Conservation (phyloP, 2,888 invertebrate species). For the Himalopsyche anomala region DNA sequence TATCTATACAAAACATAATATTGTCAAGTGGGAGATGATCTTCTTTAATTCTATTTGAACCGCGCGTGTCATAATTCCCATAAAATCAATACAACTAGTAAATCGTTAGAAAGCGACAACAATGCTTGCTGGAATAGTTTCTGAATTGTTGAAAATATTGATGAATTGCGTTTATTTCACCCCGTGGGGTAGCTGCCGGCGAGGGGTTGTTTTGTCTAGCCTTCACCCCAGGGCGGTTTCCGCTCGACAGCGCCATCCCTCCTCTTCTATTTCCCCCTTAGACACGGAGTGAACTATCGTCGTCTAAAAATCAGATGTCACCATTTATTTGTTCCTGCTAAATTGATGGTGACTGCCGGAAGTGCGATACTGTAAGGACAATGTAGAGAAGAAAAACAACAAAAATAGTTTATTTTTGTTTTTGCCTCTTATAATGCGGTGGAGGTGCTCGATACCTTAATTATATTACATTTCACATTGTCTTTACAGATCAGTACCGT, state of each 20-base stretch:
- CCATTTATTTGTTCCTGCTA: neutral
- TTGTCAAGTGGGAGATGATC: too few species aligned
- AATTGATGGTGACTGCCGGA: neutral
- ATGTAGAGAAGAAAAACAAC: neutral
- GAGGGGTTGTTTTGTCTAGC: constrained; percentile 47
- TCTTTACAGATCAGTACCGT: too few species aligned
- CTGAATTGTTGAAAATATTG: constrained; percentile 61
- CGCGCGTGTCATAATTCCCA: neutral
- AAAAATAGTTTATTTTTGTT: too few species aligned
- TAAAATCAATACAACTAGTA: constrained; percentile 19
- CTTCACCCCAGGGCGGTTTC: constrained; percentile 28
- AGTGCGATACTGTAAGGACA: neutral
- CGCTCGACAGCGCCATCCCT: constrained; percentile 24
- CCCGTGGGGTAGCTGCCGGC: constrained; percentile 44
- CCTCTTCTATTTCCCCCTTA: constrained; percentile 27
- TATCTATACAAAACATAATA: too few species aligned
- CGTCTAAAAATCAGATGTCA: constrained; percentile 26
- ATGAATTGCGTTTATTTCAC: constrained; percentile 57
- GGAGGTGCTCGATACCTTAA: too few species aligned
- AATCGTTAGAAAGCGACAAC: neutral
- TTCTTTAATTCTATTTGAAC: neutral
- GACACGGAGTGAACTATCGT: constrained; percentile 32
- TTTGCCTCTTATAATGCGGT: too few species aligned
- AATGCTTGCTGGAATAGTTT: constrained; percentile 54
- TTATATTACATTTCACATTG: too few species aligned